Evolutionary conservation across 1,140 invertebrate genomes (phyloP), one percentile per base, ranked within the genome.

Genomic region (Ganaspis sp.): DNA sequence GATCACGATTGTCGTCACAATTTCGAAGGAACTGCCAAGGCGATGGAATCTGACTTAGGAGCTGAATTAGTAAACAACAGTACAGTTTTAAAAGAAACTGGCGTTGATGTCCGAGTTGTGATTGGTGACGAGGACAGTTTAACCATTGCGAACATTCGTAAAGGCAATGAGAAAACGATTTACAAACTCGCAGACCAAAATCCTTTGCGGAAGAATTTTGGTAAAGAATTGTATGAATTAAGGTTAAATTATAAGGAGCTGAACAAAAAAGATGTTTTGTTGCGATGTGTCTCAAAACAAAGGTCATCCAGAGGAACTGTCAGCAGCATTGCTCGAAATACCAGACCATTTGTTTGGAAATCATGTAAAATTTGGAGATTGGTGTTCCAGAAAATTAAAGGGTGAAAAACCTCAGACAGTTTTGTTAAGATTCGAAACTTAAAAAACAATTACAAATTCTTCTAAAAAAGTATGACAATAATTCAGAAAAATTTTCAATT

Each of bases 391-490:
- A 34, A 73, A 70, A 29, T 42, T 4, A 15, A 54, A 23, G 9
- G 4, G 4, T 9, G 4, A 0, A 17, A 23, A 73, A 78, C 12
- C 45, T 21, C 73, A 78, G 21, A 78, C 58, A 26, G 49, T 81
- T 26, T 58, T 64, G 0, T 77, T 86, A n/a, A 29, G 78, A 80
- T 49, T 45, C 69, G 5, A 26, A 71, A 19, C 40, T 86, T 12
- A 75, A 81, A 17, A 37, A 69, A 9, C 21, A 76, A 38, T 70
- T 87, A 5, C 69, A 77, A 23, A n/a, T 64, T 12, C 70, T 86
- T 17, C 83, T 83, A 5, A 37, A 23, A 8, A 83, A 84, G 78
- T 81, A 83, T 37, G 81, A 83, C 0, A 37, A 81, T 29, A 84
- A 34, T 6, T 3, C 29, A 6, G 15, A 69, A 1, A 78, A 82